A percentile compares a stretch with the other conserved stretches of the same genome.
Conservation (phyloP, 2,797 vertebrate genomes). For the Parauchenoglanis ngamensis region DNA sequence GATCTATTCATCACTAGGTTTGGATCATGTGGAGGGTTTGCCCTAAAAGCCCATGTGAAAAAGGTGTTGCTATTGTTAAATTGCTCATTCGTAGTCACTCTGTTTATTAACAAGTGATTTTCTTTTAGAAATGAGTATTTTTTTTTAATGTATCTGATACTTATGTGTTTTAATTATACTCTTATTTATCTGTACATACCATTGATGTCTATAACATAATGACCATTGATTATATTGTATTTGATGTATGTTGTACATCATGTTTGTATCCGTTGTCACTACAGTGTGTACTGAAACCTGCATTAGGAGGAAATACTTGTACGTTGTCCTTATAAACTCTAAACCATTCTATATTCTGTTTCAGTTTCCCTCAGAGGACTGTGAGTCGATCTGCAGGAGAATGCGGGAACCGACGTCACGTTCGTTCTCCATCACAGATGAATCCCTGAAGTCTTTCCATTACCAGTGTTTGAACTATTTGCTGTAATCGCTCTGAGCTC, state of each 20-base stretch:
- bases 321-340: neutral
- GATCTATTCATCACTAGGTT: neutral
- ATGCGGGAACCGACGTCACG: constrained; percentile 17
- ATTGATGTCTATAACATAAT: neutral
- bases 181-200: neutral
- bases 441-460: constrained; percentile 25
- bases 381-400: constrained; percentile 5
- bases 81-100: neutral
- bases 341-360: neutral
- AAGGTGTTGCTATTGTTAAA: neutral
- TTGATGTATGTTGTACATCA: neutral
- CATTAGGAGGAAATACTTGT: neutral
- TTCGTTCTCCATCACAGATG: neutral
- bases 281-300: neutral
- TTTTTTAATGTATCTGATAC: neutral
- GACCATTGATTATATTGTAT: neutral
- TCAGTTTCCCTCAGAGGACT: constrained; percentile 20
- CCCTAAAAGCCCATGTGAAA: neutral
- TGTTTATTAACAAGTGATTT: neutral
- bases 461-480: constrained; percentile 17
- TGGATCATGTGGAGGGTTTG: neutral
- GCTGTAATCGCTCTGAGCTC: constrained; percentile 31
- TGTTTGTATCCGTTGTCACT: neutral
- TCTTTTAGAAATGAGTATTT: neutral
- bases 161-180: neutral